phyloP scores from a whole-genome alignment of 2,113 vertebrate species.

The Lichenostomus cassidix region DNA sequence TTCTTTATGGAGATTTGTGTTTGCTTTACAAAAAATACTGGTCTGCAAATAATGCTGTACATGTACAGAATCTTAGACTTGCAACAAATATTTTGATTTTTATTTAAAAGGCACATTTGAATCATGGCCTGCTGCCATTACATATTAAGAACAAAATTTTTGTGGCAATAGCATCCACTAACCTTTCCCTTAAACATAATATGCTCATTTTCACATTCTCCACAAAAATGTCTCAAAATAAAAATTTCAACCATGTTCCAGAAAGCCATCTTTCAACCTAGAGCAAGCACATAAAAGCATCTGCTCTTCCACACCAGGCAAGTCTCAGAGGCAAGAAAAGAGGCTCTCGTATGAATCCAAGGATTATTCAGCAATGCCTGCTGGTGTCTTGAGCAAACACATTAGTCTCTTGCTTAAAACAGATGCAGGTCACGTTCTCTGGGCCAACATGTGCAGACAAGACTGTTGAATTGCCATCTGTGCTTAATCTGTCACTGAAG shows the following conservation, averaged over 20 bases:
- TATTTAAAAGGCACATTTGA: neutral
- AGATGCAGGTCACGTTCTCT: slow-evolving; percentile 60
- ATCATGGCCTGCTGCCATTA: neutral
- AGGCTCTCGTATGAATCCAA: neutral
- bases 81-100: neutral
- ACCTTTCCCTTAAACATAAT: neutral
- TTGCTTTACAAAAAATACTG: neutral
- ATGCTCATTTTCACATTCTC: neutral
- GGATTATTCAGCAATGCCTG: slow-evolving; percentile 56
- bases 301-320: neutral
- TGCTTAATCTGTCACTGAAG: slow-evolving; percentile 60
- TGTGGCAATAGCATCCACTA: neutral
- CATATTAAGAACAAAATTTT: neutral
- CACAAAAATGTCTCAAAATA: neutral
- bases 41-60: neutral
- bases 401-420: slow-evolving; percentile 22
- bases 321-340: neutral
- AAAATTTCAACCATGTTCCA: neutral
- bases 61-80: neutral
- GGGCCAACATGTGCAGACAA: slow-evolving; percentile 33
- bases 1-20: neutral
- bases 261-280: neutral
- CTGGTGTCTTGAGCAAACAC: slow-evolving; percentile 31
- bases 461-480: slow-evolving; percentile 60
- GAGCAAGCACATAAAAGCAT: neutral